These are phyloP conservation scores for Hemichromis elongatus DNA, from an alignment of 2,113 vertebrate species.

Conservation along the genomic window DNA sequence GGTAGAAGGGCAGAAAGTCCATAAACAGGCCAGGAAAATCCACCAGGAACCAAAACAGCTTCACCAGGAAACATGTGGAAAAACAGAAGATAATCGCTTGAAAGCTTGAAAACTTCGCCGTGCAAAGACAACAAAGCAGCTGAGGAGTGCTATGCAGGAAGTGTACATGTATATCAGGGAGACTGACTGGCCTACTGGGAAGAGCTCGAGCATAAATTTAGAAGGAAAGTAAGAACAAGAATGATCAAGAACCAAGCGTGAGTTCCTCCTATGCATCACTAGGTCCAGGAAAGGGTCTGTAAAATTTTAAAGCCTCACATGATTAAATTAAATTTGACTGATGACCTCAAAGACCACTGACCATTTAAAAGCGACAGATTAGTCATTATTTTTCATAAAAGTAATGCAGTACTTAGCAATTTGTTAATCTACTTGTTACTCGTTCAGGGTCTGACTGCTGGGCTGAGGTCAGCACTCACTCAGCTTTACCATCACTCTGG, in stretches of 20 bases:
- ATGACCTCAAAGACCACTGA: background rate
- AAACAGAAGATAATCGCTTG: background rate
- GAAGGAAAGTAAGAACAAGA: background rate
- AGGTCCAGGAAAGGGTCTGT: background rate
- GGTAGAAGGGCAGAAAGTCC: background rate
- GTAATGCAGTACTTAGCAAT: background rate
- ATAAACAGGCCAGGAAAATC: background rate
- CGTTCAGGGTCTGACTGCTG: background rate
- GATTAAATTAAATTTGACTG: background rate
- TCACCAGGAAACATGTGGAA: background rate
- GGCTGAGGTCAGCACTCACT: too few species aligned
- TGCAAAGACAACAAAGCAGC: background rate
- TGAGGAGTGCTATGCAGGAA: too few species aligned
- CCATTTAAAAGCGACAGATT: background rate
- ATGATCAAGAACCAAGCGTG: background rate
- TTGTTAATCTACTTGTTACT: background rate
- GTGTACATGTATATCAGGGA: background rate
- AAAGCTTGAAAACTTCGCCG: background rate
- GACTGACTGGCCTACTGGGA: background rate
- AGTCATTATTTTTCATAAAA: background rate
- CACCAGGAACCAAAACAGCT: background rate
- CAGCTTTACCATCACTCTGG: too few species aligned
- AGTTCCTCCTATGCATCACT: background rate
- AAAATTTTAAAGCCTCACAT: background rate
- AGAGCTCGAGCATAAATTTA: background rate